Percentiles rank a stretch among this genome's conserved stretches.
Conservation (phyloP, 2,888 invertebrate genomes). For the Pollenia angustigena region DNA sequence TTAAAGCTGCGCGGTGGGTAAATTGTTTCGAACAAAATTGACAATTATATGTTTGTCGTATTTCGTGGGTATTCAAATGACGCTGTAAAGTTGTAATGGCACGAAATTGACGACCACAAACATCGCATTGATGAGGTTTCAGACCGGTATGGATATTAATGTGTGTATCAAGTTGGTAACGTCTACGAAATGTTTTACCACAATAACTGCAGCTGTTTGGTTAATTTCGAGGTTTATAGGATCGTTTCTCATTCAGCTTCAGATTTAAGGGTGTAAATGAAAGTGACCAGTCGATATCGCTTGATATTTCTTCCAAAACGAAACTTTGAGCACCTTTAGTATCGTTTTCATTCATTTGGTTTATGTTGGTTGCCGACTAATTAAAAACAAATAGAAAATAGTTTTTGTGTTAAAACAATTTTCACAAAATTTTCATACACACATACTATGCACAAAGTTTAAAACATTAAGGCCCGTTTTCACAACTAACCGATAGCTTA, state of each 20-base stretch:
- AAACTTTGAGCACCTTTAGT: too few relatives aligned
- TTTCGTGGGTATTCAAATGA: slow-evolving; percentile 76
- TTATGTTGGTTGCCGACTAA: too few relatives aligned
- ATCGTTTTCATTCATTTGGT: too few relatives aligned
- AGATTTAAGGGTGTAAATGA: slow-evolving; percentile 54
- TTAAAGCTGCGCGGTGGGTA: slow-evolving; percentile 75
- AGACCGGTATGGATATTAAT: slow-evolving; percentile 77
- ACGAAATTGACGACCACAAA: slow-evolving; percentile 77
- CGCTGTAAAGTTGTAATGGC: slow-evolving; percentile 77
- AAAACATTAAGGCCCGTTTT: too few relatives aligned
- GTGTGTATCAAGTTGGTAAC: slow-evolving; percentile 76
- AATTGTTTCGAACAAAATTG: slow-evolving; percentile 76
- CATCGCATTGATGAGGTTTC: slow-evolving; percentile 78
- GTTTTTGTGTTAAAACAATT: too few relatives aligned
- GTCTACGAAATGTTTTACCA: slow-evolving; percentile 76
- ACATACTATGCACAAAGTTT: too few relatives aligned
- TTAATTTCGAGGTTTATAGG: slow-evolving; percentile 74
- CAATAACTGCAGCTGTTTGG: slow-evolving; percentile 76
- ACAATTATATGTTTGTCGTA: slow-evolving; percentile 72
- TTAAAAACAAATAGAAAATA: too few relatives aligned
- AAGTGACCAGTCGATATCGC: slow-evolving; percentile 66
- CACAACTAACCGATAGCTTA: too few relatives aligned
- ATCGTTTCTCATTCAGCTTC: slow-evolving; percentile 65
- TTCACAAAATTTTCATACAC: too few relatives aligned
- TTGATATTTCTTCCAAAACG: slow-evolving; percentile 19